Base-by-base conservation (phyloP, 2,797 vertebrate species). In the Sparidentex hasta region DNA sequence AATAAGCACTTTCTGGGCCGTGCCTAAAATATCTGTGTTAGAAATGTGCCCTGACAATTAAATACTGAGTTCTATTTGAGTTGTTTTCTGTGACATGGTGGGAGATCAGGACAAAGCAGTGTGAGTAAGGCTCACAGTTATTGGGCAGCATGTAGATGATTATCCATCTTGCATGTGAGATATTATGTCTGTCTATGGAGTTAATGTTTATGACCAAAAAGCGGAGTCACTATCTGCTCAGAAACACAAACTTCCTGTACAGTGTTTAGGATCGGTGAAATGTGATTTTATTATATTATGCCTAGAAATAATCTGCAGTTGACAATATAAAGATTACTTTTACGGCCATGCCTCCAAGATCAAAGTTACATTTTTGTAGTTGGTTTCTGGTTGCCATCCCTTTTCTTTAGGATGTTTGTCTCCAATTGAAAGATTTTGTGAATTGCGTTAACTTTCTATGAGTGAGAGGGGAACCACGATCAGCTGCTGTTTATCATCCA, bases 181-280 rank as follows among this genome's bases (percentile, higher is more conserved):
- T 65, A 52, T 48, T 61, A 11, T 41, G 20, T 23, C 27, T 58
- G 33, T 48, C 23, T 16, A 3, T 55, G 57, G 17, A 59, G 11
- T 68, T 12, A 29, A 18, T 38, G n/a, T 29, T 55, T 59, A 48
- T 9, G 17, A 25, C 41, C 13, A 23, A 63, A 67, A 18, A 52
- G 62, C 66, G 25, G 38, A 76, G 72, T 71, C 51, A 71, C 33
- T 1, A 3, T 68, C 74, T 57, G 18, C 46, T 5, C 7, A 13
- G 21, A 48, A 25, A 47, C n/a, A 29, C 41, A 50, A 14, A 65
- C 46, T 54, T 52, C 21, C 29, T 72, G 11, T 43, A 11, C 16
- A 25, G 38, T 44, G 48, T 72, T 57, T 25, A 12, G 18, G 44
- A 27, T 65, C 41, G 33, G 44, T 59, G 18, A 41, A 65, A 79